These are phyloP conservation scores for Gobiocypris rarus DNA, from an alignment of 2,113 vertebrate genomes.

Conservation along the genomic window DNA sequence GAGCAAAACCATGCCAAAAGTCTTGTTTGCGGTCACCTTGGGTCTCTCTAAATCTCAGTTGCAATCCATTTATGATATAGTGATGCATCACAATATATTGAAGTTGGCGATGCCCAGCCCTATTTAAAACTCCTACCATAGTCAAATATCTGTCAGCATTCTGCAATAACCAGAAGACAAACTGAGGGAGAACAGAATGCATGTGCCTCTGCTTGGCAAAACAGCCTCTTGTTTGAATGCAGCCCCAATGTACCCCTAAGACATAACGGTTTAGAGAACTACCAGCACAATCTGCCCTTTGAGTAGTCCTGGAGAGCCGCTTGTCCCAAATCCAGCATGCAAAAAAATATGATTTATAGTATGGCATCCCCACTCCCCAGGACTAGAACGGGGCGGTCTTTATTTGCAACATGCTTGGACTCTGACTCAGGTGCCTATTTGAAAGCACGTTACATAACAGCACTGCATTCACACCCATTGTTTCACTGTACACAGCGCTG, in stretches of 20 bases:
- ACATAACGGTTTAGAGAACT: constrained; percentile 8
- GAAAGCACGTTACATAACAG: constrained; percentile 47
- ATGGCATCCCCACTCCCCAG: constrained; percentile 29
- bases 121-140: background rate
- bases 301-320: constrained; percentile 39
- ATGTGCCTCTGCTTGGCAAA: constrained; percentile 56
- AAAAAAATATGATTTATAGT: background rate
- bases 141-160: background rate
- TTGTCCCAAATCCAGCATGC: constrained; percentile 21
- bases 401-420: constrained; percentile 27
- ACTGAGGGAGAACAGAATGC: constrained; percentile 40
- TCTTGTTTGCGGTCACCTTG: background rate
- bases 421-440: constrained; percentile 24
- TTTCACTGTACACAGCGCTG: constrained; percentile 40
- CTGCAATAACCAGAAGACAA: constrained; percentile 4
- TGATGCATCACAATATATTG: background rate
- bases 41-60: background rate
- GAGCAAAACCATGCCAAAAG: background rate
- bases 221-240: constrained; percentile 55
- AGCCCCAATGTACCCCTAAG: constrained; percentile 47
- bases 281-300: constrained; percentile 17
- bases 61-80: background rate
- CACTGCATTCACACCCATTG: constrained; percentile 40
- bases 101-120: background rate
- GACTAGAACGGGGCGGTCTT: constrained; percentile 17